Evolutionary conservation across 1,140 invertebrate species (phyloP), one percentile per base, ranked within the genome.

Genomic region (Euura lappo): DNA sequence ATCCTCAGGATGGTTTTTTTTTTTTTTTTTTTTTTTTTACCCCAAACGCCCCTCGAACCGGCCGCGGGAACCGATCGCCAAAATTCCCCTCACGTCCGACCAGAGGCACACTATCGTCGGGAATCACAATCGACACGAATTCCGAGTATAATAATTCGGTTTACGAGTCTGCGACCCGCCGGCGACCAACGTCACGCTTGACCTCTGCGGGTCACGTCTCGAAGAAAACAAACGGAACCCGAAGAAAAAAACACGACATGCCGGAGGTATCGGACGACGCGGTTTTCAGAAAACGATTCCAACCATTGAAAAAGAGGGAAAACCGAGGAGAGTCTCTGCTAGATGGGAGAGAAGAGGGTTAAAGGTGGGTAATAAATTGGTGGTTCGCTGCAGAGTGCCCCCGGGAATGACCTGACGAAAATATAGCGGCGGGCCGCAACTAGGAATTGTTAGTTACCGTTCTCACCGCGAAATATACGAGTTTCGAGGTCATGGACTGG

Each of bases 391-490:
- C 13, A 44, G 75, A 75, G 77, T 76, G 74, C 78, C 75, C 71
- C 66, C 13, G 75, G 75, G 73, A 76, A 75, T 72, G 72, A 78
- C 72, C 77, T 78, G 77, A 78, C 77, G 77, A 78, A 78, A 78
- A 78, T 78, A 78, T 78, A 78, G 77, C 79, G 77, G 75, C 77
- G 73, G 70, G 69, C 77, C 75, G 76, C 80, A 80, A 83, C 80
- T 83, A 82, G 77, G 79, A 82, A 83, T 82, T 82, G 80, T 78
- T 83, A 83, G 80, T 83, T 83, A 78, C 75, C 78, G 80, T 76
- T 75, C 76, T 76, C 75, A 76, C 73, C 75, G 77, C 77, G 75
- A 80, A 79, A 83, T 83, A 81, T 83, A 82, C 75, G 80, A 80
- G 79, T 81, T 83, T 75, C 28, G 73, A 60, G 67, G 46, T 46